A percentile compares a stretch with the other conserved stretches of the same genome.
phyloP scores from a whole-genome alignment of 1,140 invertebrate species.

The Aphaenogaster ashmeadi region DNA sequence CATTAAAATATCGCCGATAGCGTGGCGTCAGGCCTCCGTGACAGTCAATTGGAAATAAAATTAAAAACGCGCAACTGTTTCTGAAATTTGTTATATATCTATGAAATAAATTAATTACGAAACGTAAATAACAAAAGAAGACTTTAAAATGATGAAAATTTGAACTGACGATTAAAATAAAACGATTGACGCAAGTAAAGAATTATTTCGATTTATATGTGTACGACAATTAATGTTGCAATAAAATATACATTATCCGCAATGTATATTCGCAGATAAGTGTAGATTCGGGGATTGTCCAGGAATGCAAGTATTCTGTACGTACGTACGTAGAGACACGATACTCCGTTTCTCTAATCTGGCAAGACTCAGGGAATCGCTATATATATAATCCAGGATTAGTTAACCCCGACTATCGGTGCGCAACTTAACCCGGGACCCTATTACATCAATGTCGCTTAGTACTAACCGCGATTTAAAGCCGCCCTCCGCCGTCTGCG shows the following conservation, averaged over 20 bases:
- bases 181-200: neutral
- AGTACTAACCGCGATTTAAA: slow-evolving; percentile 55
- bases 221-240: neutral
- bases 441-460: slow-evolving; percentile 61
- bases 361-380: slow-evolving; percentile 17
- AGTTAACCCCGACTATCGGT: slow-evolving; percentile 42
- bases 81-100: neutral
- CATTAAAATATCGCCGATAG: slow-evolving; percentile 2
- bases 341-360: slow-evolving; percentile 34
- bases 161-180: neutral
- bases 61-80: neutral
- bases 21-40: too few species aligned
- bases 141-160: neutral
- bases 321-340: neutral
- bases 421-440: slow-evolving; percentile 35
- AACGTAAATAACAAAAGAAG: neutral
- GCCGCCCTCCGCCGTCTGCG: slow-evolving; percentile 12
- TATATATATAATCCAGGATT: slow-evolving; percentile 49
- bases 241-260: neutral
- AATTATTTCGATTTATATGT: neutral
- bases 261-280: neutral
- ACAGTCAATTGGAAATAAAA: slow-evolving; percentile 17
- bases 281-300: neutral
- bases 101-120: neutral
- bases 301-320: neutral